Base-by-base conservation (phyloP, 37 sponge, comb jelly and placozoan genomes). In the Cladorhizidae sp. region DNA sequence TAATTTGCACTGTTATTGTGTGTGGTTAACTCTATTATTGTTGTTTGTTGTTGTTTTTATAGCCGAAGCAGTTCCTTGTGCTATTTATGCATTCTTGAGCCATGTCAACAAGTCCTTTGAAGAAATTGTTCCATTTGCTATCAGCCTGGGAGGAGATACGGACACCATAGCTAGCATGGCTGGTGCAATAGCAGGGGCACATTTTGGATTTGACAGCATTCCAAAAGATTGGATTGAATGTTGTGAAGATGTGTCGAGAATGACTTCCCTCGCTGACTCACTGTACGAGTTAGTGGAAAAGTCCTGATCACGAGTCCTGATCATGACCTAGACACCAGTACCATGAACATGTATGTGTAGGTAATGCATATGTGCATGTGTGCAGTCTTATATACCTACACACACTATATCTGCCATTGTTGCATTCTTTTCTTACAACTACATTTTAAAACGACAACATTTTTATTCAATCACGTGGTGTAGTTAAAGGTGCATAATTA, bases 121-220 rank as follows among this genome's bases (percentile, higher is more conserved):
- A 23, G 83, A 93, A 37, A 78, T 90, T 11, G 72, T 93, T 15
- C 86, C 79, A 0, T 90, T 85, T 80, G 79, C 93, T 28, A 93
- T 93, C 33, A 89, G 90, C 23, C 70, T 93, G 32, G 93, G 93
- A 7, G 93, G 93, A 20, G 93, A 93, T 75, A 86, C 93, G 0
- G 93, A 93, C 83, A 93, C 93, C 43, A 93, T 93, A 40, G 93
- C 87, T 9, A 72, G 83, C 76, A 93, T 93, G 93, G 91, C 93
- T 20, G 93, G 93, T 23, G 93, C 92, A 36, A 90, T 93, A 18
- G 91, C 73, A 25, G 93, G 93, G 6, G 93, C 83, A 9, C 90
- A 82, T 68, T 90, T 86, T 75, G 93, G 93, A 5, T 43, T 64
- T 23, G 79, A 70, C 31, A 41, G 41, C 2, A 93, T 93, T 57